Base-by-base conservation (phyloP, 2,113 vertebrate species). In the Cynopterus brachyotis region DNA sequence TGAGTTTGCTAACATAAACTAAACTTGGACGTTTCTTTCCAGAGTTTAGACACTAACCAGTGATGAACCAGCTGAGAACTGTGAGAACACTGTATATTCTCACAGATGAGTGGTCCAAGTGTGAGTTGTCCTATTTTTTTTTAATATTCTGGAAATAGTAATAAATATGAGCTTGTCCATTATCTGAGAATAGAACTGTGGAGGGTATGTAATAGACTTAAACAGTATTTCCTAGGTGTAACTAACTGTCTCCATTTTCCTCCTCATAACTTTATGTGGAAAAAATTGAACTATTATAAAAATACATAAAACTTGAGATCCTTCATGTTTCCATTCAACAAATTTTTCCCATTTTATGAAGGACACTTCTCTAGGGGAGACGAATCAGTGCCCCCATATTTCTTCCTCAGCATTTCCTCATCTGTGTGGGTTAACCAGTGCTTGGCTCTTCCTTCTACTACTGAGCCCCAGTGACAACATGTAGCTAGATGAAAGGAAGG, bases 1-100 rank as follows among this genome's bases (percentile, higher is more conserved):
- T 1, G 24, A n/a, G 67, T 45, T 93, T 82, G 45, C 84, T 92
- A 59, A 97, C 55, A 55, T 97, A 95, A 97, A 97, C 84, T 67
- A 82, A 94, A 50, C 28, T 1, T 13, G 32, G 78, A 40, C 0
- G 2, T 87, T 88, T 92, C 76, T 90, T 83, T 75, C 66, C 90
- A 70, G 84, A 37, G 66, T 75, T 94, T 94, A 86, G 45, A 80
- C 69, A 89, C 78, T 55, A 30, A 45, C 22, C 70, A 57, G 81
- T 3, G 20, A 47, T 22, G 37, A 60, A 24, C 67, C 82, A 45
- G 82, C 62, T 53, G 81, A 95, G 78, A 35, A 13, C 37, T 32
- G 32, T 67, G 85, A 88, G 87, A 72, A 94, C 53, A 4, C 13
- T 37, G 81, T 9, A 15, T 55, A 19, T 76, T 28, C 78, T 96